These are phyloP conservation scores for Agrilus mali DNA, from an alignment of 2,888 invertebrate species.

Conservation along the genomic window DNA sequence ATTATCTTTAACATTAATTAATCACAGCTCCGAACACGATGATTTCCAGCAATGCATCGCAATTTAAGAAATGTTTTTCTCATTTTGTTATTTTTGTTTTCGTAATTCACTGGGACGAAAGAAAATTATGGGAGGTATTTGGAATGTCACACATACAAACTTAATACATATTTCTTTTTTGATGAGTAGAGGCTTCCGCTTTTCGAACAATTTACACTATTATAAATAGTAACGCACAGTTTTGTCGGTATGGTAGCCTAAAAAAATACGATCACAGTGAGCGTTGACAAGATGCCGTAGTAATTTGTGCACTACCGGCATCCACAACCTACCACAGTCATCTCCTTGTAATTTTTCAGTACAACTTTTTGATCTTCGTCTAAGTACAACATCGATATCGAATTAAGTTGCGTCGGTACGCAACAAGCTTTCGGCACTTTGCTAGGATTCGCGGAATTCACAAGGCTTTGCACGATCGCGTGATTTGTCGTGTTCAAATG, in stretches of 20 bases:
- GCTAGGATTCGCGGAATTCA: slow-evolving; percentile 84
- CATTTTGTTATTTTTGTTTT: too few relatives aligned
- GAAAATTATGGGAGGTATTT: too few relatives aligned
- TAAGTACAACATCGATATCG: slow-evolving; percentile 93
- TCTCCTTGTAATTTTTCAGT: slow-evolving; percentile 97
- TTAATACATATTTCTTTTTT: too few relatives aligned
- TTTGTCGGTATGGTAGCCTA: slow-evolving; percentile 11
- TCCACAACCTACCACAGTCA: slow-evolving; percentile 96
- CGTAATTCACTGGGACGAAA: too few relatives aligned
- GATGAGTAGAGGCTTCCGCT: too few relatives aligned
- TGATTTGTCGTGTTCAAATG: slow-evolving; percentile 96
- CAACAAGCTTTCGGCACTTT: slow-evolving; percentile 92
- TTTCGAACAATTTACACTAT: too few relatives aligned
- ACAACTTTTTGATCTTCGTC: slow-evolving; percentile 93
- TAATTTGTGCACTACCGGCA: slow-evolving; percentile 57
- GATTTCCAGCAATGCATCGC: too few relatives aligned
- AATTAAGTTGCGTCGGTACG: slow-evolving; percentile 86
- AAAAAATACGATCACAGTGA: slow-evolving; percentile 13
- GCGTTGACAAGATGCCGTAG: slow-evolving; percentile 4
- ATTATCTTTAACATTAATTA: too few relatives aligned
- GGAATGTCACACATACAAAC: too few relatives aligned
- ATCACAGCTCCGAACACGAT: too few relatives aligned
- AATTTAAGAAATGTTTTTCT: too few relatives aligned
- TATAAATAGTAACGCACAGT: too few relatives aligned
- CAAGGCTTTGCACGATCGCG: slow-evolving; percentile 94